phyloP scores from a whole-genome alignment of 2,113 vertebrate genomes.

The Meriones unguiculatus region DNA sequence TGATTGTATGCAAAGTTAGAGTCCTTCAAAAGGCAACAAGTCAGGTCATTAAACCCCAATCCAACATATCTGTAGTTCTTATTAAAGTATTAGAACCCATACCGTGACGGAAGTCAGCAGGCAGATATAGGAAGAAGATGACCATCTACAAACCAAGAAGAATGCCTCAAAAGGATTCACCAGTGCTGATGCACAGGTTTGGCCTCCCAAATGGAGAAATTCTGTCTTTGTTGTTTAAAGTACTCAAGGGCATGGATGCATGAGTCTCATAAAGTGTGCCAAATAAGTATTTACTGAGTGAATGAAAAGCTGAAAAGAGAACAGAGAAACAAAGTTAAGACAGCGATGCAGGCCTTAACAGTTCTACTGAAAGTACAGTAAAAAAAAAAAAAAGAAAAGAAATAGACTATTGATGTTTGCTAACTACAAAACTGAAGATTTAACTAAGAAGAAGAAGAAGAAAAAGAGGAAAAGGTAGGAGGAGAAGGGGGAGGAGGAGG shows the following conservation, averaged over 20 bases:
- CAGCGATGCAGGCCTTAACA: background rate
- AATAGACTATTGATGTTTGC: background rate
- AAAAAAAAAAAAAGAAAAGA: background rate
- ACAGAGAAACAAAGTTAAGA: background rate
- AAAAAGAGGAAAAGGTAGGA: background rate
- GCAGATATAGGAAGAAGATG: background rate
- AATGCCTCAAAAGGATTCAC: background rate
- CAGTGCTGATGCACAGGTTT: too few species aligned
- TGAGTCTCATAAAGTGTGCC: background rate
- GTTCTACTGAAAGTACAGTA: background rate
- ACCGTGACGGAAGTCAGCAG: background rate
- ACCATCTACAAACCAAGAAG: background rate
- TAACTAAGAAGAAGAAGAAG: background rate
- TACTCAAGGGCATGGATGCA: background rate
- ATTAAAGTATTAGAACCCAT: background rate
- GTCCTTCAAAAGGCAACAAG: background rate
- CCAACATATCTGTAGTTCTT: background rate
- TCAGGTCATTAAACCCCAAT: background rate
- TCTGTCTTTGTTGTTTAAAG: background rate
- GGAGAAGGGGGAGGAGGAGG: background rate
- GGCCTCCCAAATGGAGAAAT: background rate
- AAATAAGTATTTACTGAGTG: background rate
- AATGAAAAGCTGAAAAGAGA: background rate
- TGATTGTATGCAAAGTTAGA: background rate
- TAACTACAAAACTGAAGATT: background rate